Evolutionary conservation across 92 coral and sea anemone genomes (phyloP), one percentile per base, ranked within the genome.

Genomic region (Virgularia gustaviana): DNA sequence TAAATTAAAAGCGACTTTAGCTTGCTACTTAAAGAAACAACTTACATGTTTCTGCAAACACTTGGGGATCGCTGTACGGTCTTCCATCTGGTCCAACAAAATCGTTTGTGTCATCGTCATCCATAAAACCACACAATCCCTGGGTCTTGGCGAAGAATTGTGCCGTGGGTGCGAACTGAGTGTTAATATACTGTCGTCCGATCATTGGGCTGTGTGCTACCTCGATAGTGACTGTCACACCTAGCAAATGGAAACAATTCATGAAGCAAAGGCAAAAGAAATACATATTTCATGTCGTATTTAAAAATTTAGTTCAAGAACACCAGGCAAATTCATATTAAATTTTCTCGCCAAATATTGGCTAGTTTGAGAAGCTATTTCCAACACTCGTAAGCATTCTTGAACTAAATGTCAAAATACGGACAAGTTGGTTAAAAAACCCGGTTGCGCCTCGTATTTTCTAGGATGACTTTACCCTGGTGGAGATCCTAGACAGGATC

Each of bases 1-100:
- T 49, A n/a, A n/a, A n/a, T n/a, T n/a, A n/a, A n/a, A n/a, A n/a
- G n/a, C n/a, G n/a, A n/a, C n/a, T n/a, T n/a, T 6, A 49, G 56
- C 7, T 49, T n/a, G 56, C 4, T 49, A 4, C 22, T n/a, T 16
- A 16, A 47, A 47, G 9, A 16, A 16, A 13, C 22, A 4, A 9
- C 91, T 84, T 84, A 87, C 91, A 87, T n/a, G 91, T 80, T 9
- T 87, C 85, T 2, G 86, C 86, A 44, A 87, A 87, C 53, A 63
- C 30, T 8, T 80, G 55, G 9, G 89, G 83, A 32, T 87, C 82
- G 0, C 58, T 60, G 77, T 63, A 87, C 18, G 39, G 73, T 22
- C 81, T 76, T 72, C 82, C 89, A 55, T 30, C 29, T 0, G 92
- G 81, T 61, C 92, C 92, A 47, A 23, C 61, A 35, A 87, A 16